Evolutionary conservation across 1,140 invertebrate genomes (phyloP), one percentile per base, ranked within the genome.

Genomic region (Penaeus indicus): DNA sequence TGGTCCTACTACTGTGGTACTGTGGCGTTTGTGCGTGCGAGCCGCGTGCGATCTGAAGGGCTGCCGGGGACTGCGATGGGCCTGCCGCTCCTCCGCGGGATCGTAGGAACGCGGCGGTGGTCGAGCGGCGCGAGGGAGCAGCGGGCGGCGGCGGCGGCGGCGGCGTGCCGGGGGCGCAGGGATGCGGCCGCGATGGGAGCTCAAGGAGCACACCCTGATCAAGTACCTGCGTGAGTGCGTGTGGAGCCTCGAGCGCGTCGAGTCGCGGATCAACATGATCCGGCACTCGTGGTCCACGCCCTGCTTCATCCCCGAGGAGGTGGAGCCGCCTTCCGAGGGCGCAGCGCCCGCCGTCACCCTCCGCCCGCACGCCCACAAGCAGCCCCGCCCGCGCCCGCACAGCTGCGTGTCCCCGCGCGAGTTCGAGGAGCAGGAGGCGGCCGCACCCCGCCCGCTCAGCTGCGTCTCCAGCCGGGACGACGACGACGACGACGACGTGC

Each of bases 141-240:
- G 78, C n/a, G 78, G 8, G 78, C 19, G 22, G 32, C 19, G 5
- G 13, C 32, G 32, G 13, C 32, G 32, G 62, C 21, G 61, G 25
- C 25, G 25, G 62, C 0, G 38, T 19, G 63, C 82, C 21, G 1
- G 42, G 42, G 32, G 27, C 60, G n/a, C 27, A 22, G 7, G n/a
- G 32, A 88, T 78, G 82, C 62, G 80, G 87, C 81, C 87, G 19
- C 61, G 81, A 10, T 88, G 87, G 87, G 72, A 88, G 27, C 19
- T 78, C 7, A 67, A 78, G 25, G 80, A 88, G 81, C 79, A 88
- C 87, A 77, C 69, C 7, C 75, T 88, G 19, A 61, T 84, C 61
- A 75, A 63, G 60, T 88, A 88, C 82, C 60, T 88, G 81, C 87
- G 87, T 88, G 87, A 88, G 81, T 88, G 87, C 22, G 81, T 88